Percentiles rank a stretch among this genome's conserved stretches.
These are phyloP conservation scores for Tinamus guttatus DNA, from an alignment of 2,113 vertebrate species.

Conservation along the genomic window DNA sequence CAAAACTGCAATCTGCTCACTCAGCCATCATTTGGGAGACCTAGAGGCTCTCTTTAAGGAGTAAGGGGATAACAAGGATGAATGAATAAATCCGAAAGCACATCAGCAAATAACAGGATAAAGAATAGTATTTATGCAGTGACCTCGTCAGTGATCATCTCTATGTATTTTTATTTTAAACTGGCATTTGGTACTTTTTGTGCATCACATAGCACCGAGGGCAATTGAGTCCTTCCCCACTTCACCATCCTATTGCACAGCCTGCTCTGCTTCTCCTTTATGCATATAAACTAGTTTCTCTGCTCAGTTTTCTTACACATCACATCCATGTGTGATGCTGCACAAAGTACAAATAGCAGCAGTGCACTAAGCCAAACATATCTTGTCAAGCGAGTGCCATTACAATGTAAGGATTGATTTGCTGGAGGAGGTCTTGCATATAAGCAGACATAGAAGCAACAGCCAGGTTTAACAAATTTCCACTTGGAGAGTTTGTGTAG, in stretches of 20 bases:
- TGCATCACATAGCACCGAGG: slow-evolving; percentile 30
- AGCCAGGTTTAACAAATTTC: slow-evolving; percentile 58
- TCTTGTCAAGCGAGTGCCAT: slow-evolving; percentile 63
- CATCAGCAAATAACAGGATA: neutral
- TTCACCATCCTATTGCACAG: neutral
- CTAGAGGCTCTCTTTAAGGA: neutral
- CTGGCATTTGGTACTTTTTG: neutral
- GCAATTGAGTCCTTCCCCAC: neutral
- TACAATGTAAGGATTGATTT: slow-evolving; percentile 73
- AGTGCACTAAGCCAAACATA: slow-evolving; percentile 70
- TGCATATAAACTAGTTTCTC: slow-evolving; percentile 16
- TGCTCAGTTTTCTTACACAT: slow-evolving; percentile 38
- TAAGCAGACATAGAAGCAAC: slow-evolving; percentile 56
- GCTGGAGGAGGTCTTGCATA: slow-evolving; percentile 61
- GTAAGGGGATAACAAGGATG: neutral
- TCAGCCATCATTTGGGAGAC: neutral
- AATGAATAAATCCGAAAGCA: neutral
- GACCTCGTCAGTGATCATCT: neutral
- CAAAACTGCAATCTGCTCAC: neutral
- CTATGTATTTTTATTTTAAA: slow-evolving; percentile 51
- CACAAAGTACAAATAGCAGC: slow-evolving; percentile 65
- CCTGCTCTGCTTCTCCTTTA: slow-evolving; percentile 29
- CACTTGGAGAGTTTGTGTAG: slow-evolving; percentile 43
- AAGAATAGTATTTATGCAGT: neutral
- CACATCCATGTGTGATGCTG: neutral